Evolutionary conservation across 2,113 vertebrate species (phyloP).

Genomic region (Sus scrofa): DNA sequence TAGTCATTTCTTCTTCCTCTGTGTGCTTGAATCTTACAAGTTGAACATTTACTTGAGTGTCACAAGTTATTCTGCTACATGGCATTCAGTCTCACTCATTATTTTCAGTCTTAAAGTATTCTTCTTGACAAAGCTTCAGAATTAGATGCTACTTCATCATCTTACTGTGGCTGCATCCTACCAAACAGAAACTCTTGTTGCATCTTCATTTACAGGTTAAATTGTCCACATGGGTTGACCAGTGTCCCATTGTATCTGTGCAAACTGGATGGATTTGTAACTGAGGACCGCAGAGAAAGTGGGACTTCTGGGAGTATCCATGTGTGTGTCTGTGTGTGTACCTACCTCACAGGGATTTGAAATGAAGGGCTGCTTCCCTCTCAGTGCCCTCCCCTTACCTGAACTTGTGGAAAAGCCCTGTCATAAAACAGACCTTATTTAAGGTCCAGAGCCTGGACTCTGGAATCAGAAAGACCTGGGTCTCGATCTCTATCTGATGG

Average conservation of each 20-base stretch:
- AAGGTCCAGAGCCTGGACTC: not conserved
- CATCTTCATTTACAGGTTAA: not conserved
- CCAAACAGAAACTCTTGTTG: not conserved
- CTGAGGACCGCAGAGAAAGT: not conserved
- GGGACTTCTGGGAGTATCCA: not conserved
- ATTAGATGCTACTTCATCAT: not conserved
- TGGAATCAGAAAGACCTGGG: not conserved
- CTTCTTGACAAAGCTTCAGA: slow-evolving; percentile 24
- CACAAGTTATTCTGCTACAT: slow-evolving; percentile 71
- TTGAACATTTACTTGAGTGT: slow-evolving; percentile 69
- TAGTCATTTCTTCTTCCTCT: slow-evolving; percentile 20
- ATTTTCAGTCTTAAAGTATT: slow-evolving; percentile 48
- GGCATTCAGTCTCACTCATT: slow-evolving; percentile 59
- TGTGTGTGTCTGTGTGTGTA: not conserved
- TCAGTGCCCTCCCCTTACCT: not conserved
- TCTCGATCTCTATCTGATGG: not conserved
- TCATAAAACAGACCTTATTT: not conserved
- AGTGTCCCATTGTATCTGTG: not conserved
- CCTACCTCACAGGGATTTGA: not conserved
- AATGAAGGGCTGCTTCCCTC: not conserved
- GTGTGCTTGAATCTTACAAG: slow-evolving; percentile 34
- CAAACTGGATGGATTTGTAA: not conserved
- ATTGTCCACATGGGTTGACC: not conserved
- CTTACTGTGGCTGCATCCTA: not conserved
- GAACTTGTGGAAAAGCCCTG: not conserved